Conservation (phyloP, 2,888 invertebrate genomes). For the Parthenolecanium corni region DNA sequence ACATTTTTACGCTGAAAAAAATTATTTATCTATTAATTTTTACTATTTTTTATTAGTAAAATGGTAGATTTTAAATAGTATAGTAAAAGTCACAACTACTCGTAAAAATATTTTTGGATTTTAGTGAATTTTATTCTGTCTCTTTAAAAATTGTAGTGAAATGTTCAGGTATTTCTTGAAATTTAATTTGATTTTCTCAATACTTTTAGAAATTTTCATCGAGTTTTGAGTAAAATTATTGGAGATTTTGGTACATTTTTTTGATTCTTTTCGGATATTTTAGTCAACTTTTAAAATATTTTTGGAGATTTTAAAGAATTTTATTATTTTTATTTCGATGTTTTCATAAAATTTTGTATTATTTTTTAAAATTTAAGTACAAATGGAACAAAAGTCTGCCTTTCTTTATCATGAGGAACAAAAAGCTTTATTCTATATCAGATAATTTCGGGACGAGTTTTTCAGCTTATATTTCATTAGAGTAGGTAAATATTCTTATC, state of each 20-base stretch:
- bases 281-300: not conserved
- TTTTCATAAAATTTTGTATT: not conserved
- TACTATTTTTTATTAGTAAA: not conserved
- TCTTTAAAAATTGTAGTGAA: not conserved
- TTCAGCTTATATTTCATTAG: too few relatives aligned
- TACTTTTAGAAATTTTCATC: not conserved
- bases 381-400: too few relatives aligned
- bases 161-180: not conserved
- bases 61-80: not conserved
- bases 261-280: not conserved
- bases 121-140: not conserved
- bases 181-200: not conserved
- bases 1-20: not conserved
- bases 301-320: not conserved
- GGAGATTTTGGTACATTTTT: too few relatives aligned
- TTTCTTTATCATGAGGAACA: too few relatives aligned
- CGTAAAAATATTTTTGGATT: not conserved
- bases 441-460: too few relatives aligned
- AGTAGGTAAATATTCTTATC: too few relatives aligned
- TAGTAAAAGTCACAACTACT: not conserved
- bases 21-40: not conserved
- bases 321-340: not conserved
- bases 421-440: too few relatives aligned
- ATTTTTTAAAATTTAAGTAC: not conserved
- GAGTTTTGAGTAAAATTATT: too few relatives aligned